Evolutionary conservation across 2,888 invertebrate species (phyloP), one percentile per base, ranked within the genome.

Genomic region (Rutpela maculata): DNA sequence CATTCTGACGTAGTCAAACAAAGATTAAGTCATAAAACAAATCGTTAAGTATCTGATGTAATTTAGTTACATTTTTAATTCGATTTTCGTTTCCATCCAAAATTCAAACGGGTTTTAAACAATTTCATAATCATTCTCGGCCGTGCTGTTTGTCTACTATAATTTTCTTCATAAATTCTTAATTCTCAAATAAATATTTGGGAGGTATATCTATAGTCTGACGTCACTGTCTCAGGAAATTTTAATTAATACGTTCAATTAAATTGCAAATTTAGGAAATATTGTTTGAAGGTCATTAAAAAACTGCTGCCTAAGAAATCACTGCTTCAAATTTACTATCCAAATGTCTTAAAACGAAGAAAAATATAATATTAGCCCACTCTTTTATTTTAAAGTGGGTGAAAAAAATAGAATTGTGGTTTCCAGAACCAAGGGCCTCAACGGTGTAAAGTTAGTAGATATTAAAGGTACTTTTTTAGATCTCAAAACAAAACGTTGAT

Each of bases 11-110:
- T 26, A 55, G 50, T 38, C 38, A 66, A 66, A 38, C 66, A 17
- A 50, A 66, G 66, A 66, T 66, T 66, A 66, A 66, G 50, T 15
- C 66, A 22, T 50, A 66, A 43, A 66, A 66, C 43, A 66, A 66
- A 66, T 66, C 50, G 17, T 50, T 38, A 43, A 66, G 66, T 12
- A 66, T 38, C 15, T 35, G 6, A 15, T 35, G n/a, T 35, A 62
- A 62, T 6, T 26, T 31, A 35, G 60, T 31, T 62, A 35, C 17
- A 26, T 62, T 62, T 62, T 62, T 62, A 62, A 62, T 62, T 62
- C 17, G n/a, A 35, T 35, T 62, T 26, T 62, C 17, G 35, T 26
- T 35, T 26, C 31, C 62, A 62, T 62, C 35, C 62, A 5, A 62
- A 26, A 62, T 35, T 62, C 35, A 62, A 62, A 62, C 62, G 17